Evolutionary conservation across 2,797 vertebrate genomes (phyloP).

Genomic region (Enteromius unitaeniatus): DNA sequence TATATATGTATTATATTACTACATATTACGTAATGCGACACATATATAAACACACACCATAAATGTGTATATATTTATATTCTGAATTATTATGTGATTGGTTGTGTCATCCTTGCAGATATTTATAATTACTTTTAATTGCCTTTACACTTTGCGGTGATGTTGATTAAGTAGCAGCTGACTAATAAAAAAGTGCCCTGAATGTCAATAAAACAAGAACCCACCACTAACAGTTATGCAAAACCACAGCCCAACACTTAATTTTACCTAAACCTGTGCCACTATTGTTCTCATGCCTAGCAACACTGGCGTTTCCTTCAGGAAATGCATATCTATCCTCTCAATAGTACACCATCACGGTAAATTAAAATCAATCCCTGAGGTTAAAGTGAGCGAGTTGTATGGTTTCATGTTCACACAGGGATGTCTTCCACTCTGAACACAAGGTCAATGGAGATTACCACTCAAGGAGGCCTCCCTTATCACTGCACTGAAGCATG

Average conservation of each 20-base stretch:
- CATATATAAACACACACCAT: background rate
- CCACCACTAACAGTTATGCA: background rate
- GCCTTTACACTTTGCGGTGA: background rate
- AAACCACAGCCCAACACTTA: background rate
- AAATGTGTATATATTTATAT: background rate
- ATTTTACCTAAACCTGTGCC: background rate
- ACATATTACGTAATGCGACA: background rate
- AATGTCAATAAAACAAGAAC: background rate
- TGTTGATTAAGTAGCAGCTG: background rate
- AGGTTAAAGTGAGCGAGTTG: conserved; percentile 43
- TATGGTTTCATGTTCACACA: conserved; percentile 45
- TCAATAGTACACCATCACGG: conserved; percentile 46
- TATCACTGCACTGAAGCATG: conserved; percentile 47
- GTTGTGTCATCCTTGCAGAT: background rate
- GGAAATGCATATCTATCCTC: conserved; percentile 15
- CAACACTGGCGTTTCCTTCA: conserved; percentile 17
- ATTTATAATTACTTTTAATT: background rate
- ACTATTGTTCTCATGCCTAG: background rate
- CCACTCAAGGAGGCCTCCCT: conserved; percentile 52
- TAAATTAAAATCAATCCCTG: conserved; percentile 57
- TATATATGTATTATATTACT: background rate
- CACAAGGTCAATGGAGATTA: conserved; percentile 60
- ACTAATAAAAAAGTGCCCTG: background rate
- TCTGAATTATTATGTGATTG: conserved; percentile 10
- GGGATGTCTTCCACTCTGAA: conserved; percentile 51